A percentile compares a stretch with the other conserved stretches of the same genome.
These are phyloP conservation scores for Platycheirus rosarum DNA, from an alignment of 2,888 invertebrate species.

Conservation along the genomic window DNA sequence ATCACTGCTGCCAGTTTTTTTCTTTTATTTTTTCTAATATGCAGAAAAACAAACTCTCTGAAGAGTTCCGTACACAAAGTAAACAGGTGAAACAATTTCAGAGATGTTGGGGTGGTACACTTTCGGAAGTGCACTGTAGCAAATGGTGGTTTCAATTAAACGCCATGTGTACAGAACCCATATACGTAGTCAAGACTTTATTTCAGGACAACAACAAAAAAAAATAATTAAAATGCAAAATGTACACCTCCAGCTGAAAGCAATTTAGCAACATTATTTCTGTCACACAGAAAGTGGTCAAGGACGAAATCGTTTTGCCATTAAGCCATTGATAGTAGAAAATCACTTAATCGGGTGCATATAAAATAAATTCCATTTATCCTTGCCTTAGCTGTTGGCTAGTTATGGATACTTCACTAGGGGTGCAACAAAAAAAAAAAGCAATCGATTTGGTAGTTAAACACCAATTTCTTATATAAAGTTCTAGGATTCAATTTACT, in stretches of 20 bases:
- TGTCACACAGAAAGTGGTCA: slow-evolving; percentile 52
- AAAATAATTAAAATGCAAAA: slow-evolving; percentile 42
- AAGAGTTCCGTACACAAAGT: slow-evolving; percentile 57
- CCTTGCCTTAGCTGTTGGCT: slow-evolving; percentile 1
- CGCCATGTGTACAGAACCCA: slow-evolving; percentile 37
- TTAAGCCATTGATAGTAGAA: slow-evolving; percentile 66
- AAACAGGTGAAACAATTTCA: slow-evolving; percentile 67
- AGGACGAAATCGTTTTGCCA: slow-evolving; percentile 61
- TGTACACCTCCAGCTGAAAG: slow-evolving; percentile 35
- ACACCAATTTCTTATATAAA: slow-evolving; percentile 15
- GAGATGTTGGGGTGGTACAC: slow-evolving; percentile 8
- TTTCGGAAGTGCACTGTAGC: slow-evolving; percentile 31
- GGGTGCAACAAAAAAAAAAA: background rate
- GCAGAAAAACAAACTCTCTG: slow-evolving; percentile 53
- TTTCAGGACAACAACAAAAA: slow-evolving; percentile 40
- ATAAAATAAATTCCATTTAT: slow-evolving; percentile 39
- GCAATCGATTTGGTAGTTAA: slow-evolving; percentile 31
- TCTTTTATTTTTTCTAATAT: background rate
- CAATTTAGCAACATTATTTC: slow-evolving; percentile 44
- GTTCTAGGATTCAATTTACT: slow-evolving; percentile 38
- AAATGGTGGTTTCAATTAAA: slow-evolving; percentile 52
- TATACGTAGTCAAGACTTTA: too few relatives aligned
- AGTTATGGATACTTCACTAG: background rate
- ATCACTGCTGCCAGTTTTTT: slow-evolving; percentile 20
- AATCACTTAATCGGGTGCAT: slow-evolving; percentile 58